Evolutionary conservation across 2,888 invertebrate genomes (phyloP), one percentile per base, ranked within the genome.

Genomic region (Mesochorus sp.): DNA sequence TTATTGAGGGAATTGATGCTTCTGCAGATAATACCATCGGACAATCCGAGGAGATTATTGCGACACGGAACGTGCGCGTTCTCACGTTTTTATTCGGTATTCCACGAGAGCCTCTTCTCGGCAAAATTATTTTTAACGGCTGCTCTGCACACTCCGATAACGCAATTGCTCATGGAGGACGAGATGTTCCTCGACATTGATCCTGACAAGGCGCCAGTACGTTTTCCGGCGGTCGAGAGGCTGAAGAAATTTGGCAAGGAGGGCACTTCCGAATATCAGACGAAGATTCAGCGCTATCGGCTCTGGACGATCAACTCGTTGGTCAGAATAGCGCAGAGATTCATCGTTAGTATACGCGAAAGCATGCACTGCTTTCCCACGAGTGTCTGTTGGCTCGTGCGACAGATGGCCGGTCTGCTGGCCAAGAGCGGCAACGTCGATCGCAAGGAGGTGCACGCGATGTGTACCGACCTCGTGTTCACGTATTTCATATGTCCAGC

Each of bases 401-500:
- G 96, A 83, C 97, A 97, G 88, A 95, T 98, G 87, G 95, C 95
- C 53, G 94, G 94, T 70, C 92, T 94, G 80, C 91, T 96, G 28
- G 92, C 93, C 12, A 94, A 95, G 83, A 93, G 93, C 19, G 93
- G 92, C 62, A 92, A 92, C 75, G 89, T 93, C 5, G 92, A 93
- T 67, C 91, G 92, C 0, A 93, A 92, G 85, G 93, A 94, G 85
- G 92, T 93, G 2, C 93, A 94, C 87, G 94, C 94, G 0, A 95
- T 99, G 84, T 97, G 97, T 88, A 97, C 97, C 0, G 99, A 99
- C 88, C 93, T 99, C 74, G 96, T 99, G 24, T 96, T 99, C 89
- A 97, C 97, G 6, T 94, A 96, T 89, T 98, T 98, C 89, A 96
- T 99, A 76, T 99, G 99, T 87, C 98, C 98, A 1, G 99, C 98